These are phyloP conservation scores for Marisa cornuarietis DNA, from an alignment of 1,140 invertebrate genomes.

Conservation along the genomic window DNA sequence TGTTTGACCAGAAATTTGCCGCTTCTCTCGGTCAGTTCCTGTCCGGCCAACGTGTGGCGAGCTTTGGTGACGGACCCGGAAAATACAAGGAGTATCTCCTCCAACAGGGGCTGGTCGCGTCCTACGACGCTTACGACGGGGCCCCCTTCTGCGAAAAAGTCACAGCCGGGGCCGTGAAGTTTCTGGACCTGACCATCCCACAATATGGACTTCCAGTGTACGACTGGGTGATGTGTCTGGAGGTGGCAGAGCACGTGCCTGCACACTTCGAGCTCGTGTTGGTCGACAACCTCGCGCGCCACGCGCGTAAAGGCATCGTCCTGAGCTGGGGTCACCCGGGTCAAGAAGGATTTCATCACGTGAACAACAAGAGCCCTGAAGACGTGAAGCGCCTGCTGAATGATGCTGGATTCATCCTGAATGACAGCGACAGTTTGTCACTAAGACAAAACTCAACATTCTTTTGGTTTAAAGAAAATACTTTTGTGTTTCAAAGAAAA, in stretches of 20 bases:
- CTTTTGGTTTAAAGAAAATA: neutral
- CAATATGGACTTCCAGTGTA: constrained; percentile 35
- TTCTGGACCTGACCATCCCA: constrained; percentile 33
- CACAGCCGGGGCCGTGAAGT: constrained; percentile 21
- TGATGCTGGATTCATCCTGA: neutral
- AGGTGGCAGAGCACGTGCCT: constrained; percentile 33
- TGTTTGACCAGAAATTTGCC: neutral
- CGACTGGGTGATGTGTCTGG: constrained; percentile 31
- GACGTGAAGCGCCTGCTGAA: neutral
- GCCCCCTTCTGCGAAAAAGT: constrained; percentile 25
- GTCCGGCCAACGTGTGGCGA: neutral
- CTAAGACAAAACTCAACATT: neutral
- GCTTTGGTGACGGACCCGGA: constrained; percentile 10
- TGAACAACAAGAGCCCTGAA: neutral
- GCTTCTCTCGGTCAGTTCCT: neutral
- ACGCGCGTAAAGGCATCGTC: constrained; percentile 27
- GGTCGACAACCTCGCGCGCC: constrained; percentile 27
- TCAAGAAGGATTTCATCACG: neutral
- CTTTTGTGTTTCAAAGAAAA: neutral
- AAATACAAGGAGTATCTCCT: neutral
- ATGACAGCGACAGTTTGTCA: neutral
- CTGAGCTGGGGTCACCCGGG: constrained; percentile 31
- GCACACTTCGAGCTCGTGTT: constrained; percentile 14
- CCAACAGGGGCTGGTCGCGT: neutral
- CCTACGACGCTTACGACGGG: constrained; percentile 29